Evolutionary conservation across 2,113 vertebrate genomes (phyloP).

Genomic region (Cyprinodon tularosa): DNA sequence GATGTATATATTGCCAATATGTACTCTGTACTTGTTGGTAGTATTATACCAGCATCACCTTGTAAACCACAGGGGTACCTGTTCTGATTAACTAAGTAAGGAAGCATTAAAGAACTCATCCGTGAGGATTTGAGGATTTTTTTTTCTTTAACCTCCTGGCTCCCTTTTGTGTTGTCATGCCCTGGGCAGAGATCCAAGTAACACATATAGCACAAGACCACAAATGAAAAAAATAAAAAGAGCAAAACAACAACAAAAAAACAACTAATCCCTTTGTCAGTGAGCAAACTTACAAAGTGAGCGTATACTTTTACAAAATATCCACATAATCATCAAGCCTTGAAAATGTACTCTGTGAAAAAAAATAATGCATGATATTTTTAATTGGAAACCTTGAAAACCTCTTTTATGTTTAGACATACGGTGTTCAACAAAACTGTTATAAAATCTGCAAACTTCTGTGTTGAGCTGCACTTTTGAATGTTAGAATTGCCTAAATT

Average conservation of each 20-base stretch:
- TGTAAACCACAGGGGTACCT: too few species aligned
- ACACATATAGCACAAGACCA: not conserved
- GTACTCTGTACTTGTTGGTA: too few species aligned
- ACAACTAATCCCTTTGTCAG: not conserved
- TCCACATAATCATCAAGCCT: not conserved
- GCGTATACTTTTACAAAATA: not conserved
- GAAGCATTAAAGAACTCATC: too few species aligned
- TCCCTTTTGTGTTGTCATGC: not conserved
- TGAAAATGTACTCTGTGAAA: not conserved
- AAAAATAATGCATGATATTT: not conserved
- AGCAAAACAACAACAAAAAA: not conserved
- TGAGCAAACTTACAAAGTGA: not conserved
- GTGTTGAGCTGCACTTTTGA: conserved; percentile 7
- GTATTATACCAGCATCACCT: too few species aligned
- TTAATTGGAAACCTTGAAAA: not conserved
- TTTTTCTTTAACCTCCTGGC: too few species aligned
- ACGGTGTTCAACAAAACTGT: not conserved
- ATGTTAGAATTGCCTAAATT: conserved; percentile 44
- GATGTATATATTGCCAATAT: too few species aligned
- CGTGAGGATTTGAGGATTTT: too few species aligned
- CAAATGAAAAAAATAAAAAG: not conserved
- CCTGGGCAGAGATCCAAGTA: not conserved
- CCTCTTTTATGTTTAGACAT: not conserved
- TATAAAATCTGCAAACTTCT: not conserved
- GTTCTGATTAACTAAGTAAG: too few species aligned